phyloP scores from a whole-genome alignment of 2,888 invertebrate species.

The Napeogenes sylphis region DNA sequence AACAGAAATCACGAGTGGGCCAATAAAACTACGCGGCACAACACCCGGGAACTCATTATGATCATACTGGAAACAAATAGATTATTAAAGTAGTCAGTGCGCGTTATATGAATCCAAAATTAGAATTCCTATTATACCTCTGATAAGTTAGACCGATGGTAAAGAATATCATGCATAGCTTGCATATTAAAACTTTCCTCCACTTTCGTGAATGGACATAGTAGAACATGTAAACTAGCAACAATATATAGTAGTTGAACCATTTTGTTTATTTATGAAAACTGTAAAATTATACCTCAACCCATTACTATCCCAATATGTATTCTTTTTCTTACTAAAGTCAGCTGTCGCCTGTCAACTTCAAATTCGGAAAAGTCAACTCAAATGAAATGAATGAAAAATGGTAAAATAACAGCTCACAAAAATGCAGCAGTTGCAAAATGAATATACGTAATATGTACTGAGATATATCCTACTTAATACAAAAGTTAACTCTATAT shows the following conservation, averaged over 20 bases:
- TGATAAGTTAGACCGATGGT: conserved; percentile 88
- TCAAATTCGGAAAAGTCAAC: conserved; percentile 7
- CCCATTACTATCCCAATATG: conserved; percentile 18
- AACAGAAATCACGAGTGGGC: conserved; percentile 88
- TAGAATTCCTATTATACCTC: conserved; percentile 81
- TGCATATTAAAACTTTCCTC: conserved; percentile 99
- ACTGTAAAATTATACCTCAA: conserved; percentile 30
- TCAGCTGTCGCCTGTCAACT: conserved; percentile 20
- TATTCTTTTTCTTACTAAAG: no score
- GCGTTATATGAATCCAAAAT: conserved; percentile 62
- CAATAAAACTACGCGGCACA: conserved; percentile 97
- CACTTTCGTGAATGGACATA: conserved; percentile 98
- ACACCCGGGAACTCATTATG: conserved; percentile 98
- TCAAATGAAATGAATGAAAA: no score
- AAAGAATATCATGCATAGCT: conserved; percentile 97
- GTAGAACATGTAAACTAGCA: conserved; percentile 86
- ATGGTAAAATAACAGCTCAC: no score
- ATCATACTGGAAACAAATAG: conserved; percentile 87
- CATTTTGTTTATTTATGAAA: conserved; percentile 70
- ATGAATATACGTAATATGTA: no score
- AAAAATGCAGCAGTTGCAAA: no score
- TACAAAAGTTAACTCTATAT: no score
- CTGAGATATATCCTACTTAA: no score
- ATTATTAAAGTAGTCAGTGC: conserved; percentile 34
- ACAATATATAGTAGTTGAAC: conserved; percentile 85